Base-by-base conservation (phyloP, 2,888 invertebrate genomes). In the Dorcus parallelipipedus region DNA sequence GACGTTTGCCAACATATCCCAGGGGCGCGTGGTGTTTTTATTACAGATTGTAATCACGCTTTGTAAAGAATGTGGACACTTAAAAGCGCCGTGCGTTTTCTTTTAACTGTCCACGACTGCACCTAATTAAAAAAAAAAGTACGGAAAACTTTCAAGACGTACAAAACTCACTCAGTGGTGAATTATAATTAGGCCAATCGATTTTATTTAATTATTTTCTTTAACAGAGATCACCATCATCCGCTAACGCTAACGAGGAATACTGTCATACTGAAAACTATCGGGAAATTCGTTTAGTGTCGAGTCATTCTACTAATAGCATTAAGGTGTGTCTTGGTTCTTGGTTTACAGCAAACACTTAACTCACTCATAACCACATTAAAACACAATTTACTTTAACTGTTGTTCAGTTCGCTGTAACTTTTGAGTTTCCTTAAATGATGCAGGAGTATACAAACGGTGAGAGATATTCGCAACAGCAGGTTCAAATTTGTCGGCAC, bases 271-370 rank as follows among this genome's bases (percentile, higher is more conserved):
- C 80, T 65, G 74, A 79, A 66, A 71, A 69, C 62, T 78, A 75
- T 80, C 82, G 80, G 78, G 83, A 79, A 77, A 78, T 73, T 69
- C 79, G 84, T 66, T 78, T 89, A 68, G 83, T 86, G 56, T 86
- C 86, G 74, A 88, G 88, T 72, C 84, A 85, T 71, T 89, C 88
- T 61, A 82, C 87, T 67, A 88, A 86, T 73, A 87, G 86, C 68
- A 87, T 89, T 73, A 88, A 88, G 87, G 89, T 88, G 78, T 54
- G 65, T 67, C 49, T 47, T 42, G 26, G 26, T 26, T 26, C 26
- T 26, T 26, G 26, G 26, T 26, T 26, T 26, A 26, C 26, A 26
- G 26, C 4, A 26, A 26, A 26, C 5, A 26, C 26, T 26, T 14
- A 14, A 1, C 14, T 14, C 14, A 14, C 26, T 5, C 26, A 26